Percentiles rank a stretch among this genome's conserved stretches.
Evolutionary conservation across 2,797 vertebrate genomes (phyloP).

Genomic region (Ctenosaura bakeri): DNA sequence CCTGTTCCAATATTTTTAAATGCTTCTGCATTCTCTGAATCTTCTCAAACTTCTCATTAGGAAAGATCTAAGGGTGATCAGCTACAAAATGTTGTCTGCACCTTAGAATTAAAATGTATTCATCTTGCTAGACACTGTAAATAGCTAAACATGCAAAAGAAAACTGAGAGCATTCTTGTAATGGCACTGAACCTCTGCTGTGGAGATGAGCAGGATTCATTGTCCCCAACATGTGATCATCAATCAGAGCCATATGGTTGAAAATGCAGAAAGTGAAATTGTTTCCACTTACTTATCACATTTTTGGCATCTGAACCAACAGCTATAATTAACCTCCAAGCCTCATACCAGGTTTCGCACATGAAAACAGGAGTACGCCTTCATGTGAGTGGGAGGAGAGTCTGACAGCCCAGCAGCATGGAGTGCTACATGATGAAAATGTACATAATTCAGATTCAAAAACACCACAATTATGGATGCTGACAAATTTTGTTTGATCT

Average conservation of each 20-base stretch:
- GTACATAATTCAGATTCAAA: background rate
- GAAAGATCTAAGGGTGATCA: background rate
- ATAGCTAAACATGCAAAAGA: background rate
- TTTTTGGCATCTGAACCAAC: background rate
- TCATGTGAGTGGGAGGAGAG: background rate
- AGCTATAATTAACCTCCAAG: slow-evolving; percentile 4
- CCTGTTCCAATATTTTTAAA: slow-evolving; percentile 17
- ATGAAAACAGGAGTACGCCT: background rate
- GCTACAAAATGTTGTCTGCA: background rate
- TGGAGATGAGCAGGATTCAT: background rate
- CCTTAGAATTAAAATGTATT: background rate
- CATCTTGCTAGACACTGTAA: background rate
- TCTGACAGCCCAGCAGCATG: background rate
- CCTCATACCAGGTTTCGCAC: background rate
- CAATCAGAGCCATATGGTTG: background rate
- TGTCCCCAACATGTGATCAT: background rate
- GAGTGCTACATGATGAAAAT: background rate
- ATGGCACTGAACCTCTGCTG: background rate
- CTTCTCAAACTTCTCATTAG: slow-evolving; percentile 12
- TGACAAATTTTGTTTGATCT: background rate
- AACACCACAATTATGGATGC: background rate
- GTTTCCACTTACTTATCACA: background rate
- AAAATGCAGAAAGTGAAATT: slow-evolving; percentile 1
- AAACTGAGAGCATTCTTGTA: background rate
- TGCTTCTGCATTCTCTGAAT: slow-evolving; percentile 8